These are phyloP conservation scores for Anser cygnoides DNA, from an alignment of 2,113 vertebrate species.

Conservation along the genomic window DNA sequence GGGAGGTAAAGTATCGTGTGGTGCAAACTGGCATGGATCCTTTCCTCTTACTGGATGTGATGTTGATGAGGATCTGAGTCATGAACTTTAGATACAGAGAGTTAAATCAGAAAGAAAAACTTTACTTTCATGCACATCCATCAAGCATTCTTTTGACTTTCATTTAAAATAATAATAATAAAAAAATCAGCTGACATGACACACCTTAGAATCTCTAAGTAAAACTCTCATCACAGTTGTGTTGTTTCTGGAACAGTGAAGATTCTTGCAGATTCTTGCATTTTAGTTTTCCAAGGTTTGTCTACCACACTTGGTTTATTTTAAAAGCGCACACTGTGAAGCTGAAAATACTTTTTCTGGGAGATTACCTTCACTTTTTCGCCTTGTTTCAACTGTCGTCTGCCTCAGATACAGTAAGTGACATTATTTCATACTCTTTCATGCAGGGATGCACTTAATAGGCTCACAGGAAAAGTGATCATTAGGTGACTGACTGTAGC, in stretches of 20 bases:
- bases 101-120: background rate
- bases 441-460: constrained; percentile 45
- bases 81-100: background rate
- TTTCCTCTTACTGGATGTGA: background rate
- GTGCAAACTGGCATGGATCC: background rate
- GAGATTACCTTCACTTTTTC: constrained; percentile 43
- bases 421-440: constrained; percentile 55
- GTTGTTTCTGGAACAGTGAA: constrained; percentile 28
- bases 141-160: background rate
- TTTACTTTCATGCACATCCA: background rate
- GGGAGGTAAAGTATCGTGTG: background rate
- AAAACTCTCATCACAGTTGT: background rate
- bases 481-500: constrained; percentile 48
- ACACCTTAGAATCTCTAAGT: background rate
- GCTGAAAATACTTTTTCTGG: constrained; percentile 50
- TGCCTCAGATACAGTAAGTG: background rate
- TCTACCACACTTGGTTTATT: constrained; percentile 31
- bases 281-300: constrained; percentile 43
- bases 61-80: background rate
- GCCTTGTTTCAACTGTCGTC: background rate
- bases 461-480: constrained; percentile 13
- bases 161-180: background rate
- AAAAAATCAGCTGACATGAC: background rate
- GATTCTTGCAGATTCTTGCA: background rate
- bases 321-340: constrained; percentile 17